Evolutionary conservation across 37 sponge, comb jelly and placozoan genomes (phyloP).

Genomic region (Petrosia ficiformis): DNA sequence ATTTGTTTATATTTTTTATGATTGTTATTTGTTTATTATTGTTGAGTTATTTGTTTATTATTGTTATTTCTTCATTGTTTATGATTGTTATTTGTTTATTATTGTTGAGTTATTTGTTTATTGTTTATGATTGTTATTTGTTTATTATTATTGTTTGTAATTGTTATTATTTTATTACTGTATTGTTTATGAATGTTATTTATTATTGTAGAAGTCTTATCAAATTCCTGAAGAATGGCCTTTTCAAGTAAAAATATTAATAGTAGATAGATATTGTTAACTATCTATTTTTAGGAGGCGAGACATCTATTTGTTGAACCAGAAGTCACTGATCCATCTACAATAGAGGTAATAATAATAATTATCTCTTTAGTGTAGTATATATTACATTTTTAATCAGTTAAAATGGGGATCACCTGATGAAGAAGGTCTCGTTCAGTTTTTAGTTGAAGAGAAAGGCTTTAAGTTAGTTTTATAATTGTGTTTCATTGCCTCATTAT

Average conservation of each 20-base stretch:
- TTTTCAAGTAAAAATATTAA: slow-evolving; percentile 48
- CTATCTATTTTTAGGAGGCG: slow-evolving; percentile 68
- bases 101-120: too few relatives aligned
- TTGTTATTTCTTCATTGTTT: too few relatives aligned
- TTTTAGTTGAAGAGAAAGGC: slow-evolving; percentile 88
- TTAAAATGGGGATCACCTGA: slow-evolving; percentile 88
- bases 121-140: too few relatives aligned
- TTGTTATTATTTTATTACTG: not conserved
- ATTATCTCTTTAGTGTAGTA: not conserved
- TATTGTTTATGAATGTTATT: not conserved
- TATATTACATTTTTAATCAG: slow-evolving; percentile 11
- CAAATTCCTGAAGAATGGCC: slow-evolving; percentile 84
- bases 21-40: too few relatives aligned
- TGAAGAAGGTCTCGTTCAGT: slow-evolving; percentile 87
- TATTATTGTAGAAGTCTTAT: not conserved
- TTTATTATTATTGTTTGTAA: too few relatives aligned
- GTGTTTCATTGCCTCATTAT: slow-evolving; percentile 1
- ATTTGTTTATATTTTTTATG: too few relatives aligned
- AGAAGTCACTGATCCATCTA: slow-evolving; percentile 60
- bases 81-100: too few relatives aligned
- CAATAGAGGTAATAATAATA: slow-evolving; percentile 53
- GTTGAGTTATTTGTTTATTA: too few relatives aligned
- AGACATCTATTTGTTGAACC: slow-evolving; percentile 72
- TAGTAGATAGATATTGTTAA: too few relatives aligned
- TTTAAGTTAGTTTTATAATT: slow-evolving; percentile 52